Evolutionary conservation across 2,113 vertebrate genomes (phyloP).

Genomic region (Amblyopsis rosae): DNA sequence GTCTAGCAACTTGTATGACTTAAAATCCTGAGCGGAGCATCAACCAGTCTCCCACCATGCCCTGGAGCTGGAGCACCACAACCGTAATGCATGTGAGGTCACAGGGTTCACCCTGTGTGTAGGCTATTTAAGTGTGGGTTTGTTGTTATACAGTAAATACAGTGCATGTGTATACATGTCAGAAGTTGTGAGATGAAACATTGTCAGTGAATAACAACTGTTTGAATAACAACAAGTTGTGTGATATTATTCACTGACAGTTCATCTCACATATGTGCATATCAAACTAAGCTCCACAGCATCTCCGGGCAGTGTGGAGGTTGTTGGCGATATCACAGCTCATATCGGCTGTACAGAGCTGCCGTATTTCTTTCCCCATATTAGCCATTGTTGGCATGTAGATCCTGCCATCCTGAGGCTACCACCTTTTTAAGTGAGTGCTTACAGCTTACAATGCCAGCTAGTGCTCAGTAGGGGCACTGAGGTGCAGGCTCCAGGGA

Average conservation of each 20-base stretch:
- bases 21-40: constrained; percentile 2
- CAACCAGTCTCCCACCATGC: constrained; percentile 30
- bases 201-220: neutral
- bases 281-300: constrained; percentile 9
- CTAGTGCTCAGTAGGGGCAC: constrained; percentile 10
- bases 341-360: constrained; percentile 12
- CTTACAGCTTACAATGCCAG: constrained; percentile 33
- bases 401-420: constrained; percentile 44
- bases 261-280: constrained; percentile 3
- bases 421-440: constrained; percentile 35
- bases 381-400: constrained; percentile 41
- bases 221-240: neutral
- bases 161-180: neutral
- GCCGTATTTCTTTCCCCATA: constrained; percentile 41
- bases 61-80: constrained; percentile 11
- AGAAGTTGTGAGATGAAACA: constrained; percentile 14
- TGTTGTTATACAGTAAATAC: neutral
- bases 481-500: no score
- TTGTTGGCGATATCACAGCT: constrained; percentile 59
- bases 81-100: constrained; percentile 28
- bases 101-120: constrained; percentile 2
- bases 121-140: constrained; percentile 1
- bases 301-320: constrained; percentile 30
- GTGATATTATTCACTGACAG: neutral
- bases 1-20: constrained; percentile 2